Percentiles rank a stretch among this genome's conserved stretches.
These are phyloP conservation scores for Selenia dentaria DNA, from an alignment of 2,888 invertebrate species.

Conservation along the genomic window DNA sequence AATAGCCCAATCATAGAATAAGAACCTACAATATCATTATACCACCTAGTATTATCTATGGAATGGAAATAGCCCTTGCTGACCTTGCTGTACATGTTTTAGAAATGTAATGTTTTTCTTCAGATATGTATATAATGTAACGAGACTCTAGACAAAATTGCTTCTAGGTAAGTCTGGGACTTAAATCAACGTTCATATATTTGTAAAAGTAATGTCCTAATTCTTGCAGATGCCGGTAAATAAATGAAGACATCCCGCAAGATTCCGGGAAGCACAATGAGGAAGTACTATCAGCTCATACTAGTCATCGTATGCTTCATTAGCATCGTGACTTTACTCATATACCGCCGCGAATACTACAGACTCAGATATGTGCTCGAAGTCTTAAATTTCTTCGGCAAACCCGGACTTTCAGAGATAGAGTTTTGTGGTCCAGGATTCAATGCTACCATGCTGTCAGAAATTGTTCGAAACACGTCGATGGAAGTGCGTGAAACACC, in stretches of 20 bases:
- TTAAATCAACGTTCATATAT: slow-evolving; percentile 14
- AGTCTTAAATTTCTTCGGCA: slow-evolving; percentile 94
- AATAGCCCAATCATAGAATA: no score
- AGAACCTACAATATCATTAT: no score
- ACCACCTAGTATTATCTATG: no score
- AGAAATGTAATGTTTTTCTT: no score
- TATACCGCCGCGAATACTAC: slow-evolving; percentile 95
- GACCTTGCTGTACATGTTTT: no score
- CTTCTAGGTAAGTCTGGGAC: no score
- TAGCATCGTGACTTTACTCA: slow-evolving; percentile 89
- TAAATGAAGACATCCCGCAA: slow-evolving; percentile 75
- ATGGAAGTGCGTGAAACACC: slow-evolving; percentile 86
- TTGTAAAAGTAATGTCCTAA: background rate
- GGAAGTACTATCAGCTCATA: slow-evolving; percentile 92
- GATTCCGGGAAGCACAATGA: slow-evolving; percentile 84
- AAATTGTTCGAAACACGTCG: slow-evolving; percentile 75
- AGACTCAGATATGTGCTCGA: slow-evolving; percentile 92
- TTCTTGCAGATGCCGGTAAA: slow-evolving; percentile 47
- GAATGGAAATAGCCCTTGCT: no score
- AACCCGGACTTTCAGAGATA: slow-evolving; percentile 83
- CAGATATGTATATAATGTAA: no score
- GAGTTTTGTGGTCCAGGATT: slow-evolving; percentile 81
- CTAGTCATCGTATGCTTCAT: slow-evolving; percentile 88
- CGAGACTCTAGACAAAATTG: no score
- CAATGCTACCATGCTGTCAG: slow-evolving; percentile 78